Evolutionary conservation across 2,113 vertebrate genomes (phyloP), one percentile per base, ranked within the genome.

Genomic region (Marmota monax): DNA sequence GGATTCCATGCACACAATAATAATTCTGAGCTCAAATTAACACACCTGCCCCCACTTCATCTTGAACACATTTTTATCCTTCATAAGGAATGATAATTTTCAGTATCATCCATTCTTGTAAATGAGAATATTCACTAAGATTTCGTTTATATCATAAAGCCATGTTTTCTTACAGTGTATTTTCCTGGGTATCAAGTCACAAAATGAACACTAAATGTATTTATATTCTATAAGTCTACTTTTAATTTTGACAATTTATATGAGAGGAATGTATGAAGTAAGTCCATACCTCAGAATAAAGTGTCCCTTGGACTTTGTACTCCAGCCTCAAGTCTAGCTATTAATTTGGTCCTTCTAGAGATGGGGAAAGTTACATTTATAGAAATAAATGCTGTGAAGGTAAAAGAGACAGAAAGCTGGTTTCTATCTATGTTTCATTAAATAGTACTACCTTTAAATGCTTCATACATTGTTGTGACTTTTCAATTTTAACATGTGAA

Each of bases 401-500:
- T 3, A 34, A 32, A 34, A 1, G 7, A 69, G 61, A n/a, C 9
- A 94, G 58, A 56, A 69, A 4, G 48, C 29, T 84, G 25, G 39
- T 72, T 85, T 94, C 17, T 37, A 7, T 37, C 16, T 7, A 61
- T 67, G 1, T 70, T 86, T 8, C 32, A 11, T 56, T 79, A 17
- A 32, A 23, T 45, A 51, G 18, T 16, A 42, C 58, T 73, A 2
- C 4, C 22, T 90, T 92, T 70, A 79, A 86, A 48, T 95, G 17
- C 2, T 61, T 7, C 4, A 18, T 69, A 9, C 20, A 70, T 67
- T 73, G 2, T 9, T 67, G 23, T 73, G 61, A 37, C 11, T 87
- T 96, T 88, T 56, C 23, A 77, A 92, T n/a, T 88, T 94, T 84
- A 94, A 76, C 42, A 42, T 56, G 22, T 76, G 22, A 72, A 29